phyloP scores from a whole-genome alignment of 35 echinoderm and acorn worm species.

The Ptychodera flava region DNA sequence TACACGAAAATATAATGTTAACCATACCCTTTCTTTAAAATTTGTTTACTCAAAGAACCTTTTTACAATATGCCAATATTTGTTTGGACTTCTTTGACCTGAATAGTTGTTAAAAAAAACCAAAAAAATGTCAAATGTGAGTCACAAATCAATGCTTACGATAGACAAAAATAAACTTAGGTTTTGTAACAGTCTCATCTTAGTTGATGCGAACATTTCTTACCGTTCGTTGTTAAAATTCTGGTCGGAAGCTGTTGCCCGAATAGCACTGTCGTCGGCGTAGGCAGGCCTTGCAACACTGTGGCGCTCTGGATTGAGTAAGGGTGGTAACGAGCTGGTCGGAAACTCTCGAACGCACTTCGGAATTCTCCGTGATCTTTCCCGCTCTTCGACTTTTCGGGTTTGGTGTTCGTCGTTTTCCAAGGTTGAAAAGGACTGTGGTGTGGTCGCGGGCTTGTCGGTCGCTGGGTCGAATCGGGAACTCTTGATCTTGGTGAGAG shows the following conservation, averaged over 20 bases:
- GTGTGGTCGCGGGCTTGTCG: background rate
- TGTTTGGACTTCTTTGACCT: no score
- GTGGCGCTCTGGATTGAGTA: background rate
- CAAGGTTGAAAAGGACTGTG: conserved; percentile 67
- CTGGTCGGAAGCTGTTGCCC: background rate
- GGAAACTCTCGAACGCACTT: background rate
- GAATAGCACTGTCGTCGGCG: background rate
- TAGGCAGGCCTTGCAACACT: background rate
- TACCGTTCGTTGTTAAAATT: background rate
- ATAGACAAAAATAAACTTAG: no score
- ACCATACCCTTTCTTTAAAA: no score
- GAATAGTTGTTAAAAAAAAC: no score
- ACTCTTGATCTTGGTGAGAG: background rate
- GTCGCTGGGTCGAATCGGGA: background rate
- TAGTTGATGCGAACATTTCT: no score
- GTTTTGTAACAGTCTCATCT: no score
- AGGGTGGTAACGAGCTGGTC: background rate
- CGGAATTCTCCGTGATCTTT: background rate
- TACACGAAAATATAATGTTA: no score
- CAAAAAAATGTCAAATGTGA: no score
- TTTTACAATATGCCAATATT: no score
- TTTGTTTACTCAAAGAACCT: no score
- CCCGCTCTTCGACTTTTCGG: no score
- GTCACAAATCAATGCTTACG: no score
- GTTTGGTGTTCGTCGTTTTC: conserved; percentile 9